These are phyloP conservation scores for Platorchestia sp. DNA, from an alignment of 1,140 invertebrate species.

Conservation along the genomic window DNA sequence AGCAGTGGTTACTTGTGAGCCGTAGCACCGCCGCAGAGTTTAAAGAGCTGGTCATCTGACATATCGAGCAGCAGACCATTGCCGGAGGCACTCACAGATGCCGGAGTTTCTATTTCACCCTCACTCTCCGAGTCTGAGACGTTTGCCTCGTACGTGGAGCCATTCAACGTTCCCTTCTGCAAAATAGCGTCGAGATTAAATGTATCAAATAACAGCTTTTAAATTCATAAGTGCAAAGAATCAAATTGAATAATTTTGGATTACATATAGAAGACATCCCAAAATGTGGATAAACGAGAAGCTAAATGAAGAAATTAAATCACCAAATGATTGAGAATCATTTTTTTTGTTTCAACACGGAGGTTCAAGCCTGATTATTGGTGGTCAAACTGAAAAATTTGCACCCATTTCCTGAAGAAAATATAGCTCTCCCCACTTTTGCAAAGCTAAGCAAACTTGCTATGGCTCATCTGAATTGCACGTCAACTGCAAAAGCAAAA, in stretches of 20 bases:
- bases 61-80: constrained; percentile 23
- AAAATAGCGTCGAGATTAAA: not conserved
- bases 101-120: not conserved
- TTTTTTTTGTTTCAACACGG: too few relatives aligned
- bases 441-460: too few relatives aligned
- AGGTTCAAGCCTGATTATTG: too few relatives aligned
- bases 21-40: constrained; percentile 41
- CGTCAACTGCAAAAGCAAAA: too few relatives aligned
- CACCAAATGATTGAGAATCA: too few relatives aligned
- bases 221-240: not conserved
- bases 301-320: too few relatives aligned
- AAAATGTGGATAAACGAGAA: too few relatives aligned
- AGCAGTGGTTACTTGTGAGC: not conserved
- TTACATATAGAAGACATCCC: too few relatives aligned
- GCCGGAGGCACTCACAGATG: not conserved
- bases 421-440: too few relatives aligned
- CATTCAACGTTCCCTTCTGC: not conserved
- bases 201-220: not conserved
- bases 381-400: too few relatives aligned
- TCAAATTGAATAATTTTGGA: not conserved
- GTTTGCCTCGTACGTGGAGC: not conserved
- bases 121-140: constrained; percentile 15
- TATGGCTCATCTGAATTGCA: too few relatives aligned
- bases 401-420: too few relatives aligned
- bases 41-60: constrained; percentile 28